A percentile compares a stretch with the other conserved stretches of the same genome.
Conservation (phyloP, 2,797 vertebrate species). For the Crenuchus spilurus region DNA sequence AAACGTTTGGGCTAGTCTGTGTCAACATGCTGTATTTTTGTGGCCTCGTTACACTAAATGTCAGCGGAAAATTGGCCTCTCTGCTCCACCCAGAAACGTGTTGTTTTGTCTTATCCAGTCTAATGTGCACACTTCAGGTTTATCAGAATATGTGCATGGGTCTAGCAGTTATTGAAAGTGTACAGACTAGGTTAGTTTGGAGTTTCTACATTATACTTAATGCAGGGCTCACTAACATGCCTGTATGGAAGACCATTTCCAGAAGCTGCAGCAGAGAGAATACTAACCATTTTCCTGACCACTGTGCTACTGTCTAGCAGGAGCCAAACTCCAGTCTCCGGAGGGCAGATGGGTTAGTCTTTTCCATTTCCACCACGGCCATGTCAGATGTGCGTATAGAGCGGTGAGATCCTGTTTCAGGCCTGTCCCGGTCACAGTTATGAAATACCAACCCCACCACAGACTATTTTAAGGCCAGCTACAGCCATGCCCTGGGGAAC, state of each 20-base stretch:
- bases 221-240: neutral
- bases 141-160: too few relatives aligned
- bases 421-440: conserved; percentile 70
- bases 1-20: too few relatives aligned
- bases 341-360: conserved; percentile 40
- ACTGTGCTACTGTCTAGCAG: conserved; percentile 40
- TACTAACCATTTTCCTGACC: conserved; percentile 37
- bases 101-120: too few relatives aligned
- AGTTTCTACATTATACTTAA: neutral
- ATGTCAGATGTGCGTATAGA: conserved; percentile 59
- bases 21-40: too few relatives aligned
- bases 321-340: conserved; percentile 37
- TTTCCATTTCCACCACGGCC: conserved; percentile 51
- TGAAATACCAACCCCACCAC: conserved; percentile 65
- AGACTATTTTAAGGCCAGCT: conserved; percentile 71
- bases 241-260: neutral
- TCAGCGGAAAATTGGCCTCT: too few relatives aligned
- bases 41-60: too few relatives aligned
- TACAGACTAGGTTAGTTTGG: too few relatives aligned
- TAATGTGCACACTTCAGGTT: too few relatives aligned
- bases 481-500: conserved; percentile 60
- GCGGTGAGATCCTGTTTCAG: conserved; percentile 54
- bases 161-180: too few relatives aligned
- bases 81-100: too few relatives aligned
- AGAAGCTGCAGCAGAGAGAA: conserved; percentile 24